Conservation (phyloP, 2,797 vertebrate genomes). For the Typhlichthys subterraneus region DNA sequence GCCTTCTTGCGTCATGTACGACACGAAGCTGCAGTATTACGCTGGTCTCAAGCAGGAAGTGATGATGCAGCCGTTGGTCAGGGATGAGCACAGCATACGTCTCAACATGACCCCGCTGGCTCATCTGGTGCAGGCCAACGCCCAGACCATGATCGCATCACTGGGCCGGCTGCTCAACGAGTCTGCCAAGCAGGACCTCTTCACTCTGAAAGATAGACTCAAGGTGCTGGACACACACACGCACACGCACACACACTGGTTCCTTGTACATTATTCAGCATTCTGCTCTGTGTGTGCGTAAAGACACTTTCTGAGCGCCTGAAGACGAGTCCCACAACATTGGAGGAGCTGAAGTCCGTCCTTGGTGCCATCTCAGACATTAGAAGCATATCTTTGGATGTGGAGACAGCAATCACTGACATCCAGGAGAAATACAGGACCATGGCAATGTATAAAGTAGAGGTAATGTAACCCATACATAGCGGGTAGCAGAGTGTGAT, state of each 20-base stretch:
- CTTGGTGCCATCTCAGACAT: conserved; percentile 86
- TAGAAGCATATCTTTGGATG: conserved; percentile 80
- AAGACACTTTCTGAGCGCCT: conserved; percentile 80
- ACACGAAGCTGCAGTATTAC: conserved; percentile 88
- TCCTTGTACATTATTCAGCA: neutral
- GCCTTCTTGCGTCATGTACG: conserved; percentile 83
- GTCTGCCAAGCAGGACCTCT: conserved; percentile 82
- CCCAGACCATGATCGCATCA: conserved; percentile 83
- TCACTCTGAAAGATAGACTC: conserved; percentile 80
- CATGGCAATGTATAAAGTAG: conserved; percentile 81
- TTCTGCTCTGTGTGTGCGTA: conserved; percentile 9
- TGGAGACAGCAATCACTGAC: conserved; percentile 85
- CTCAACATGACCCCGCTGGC: conserved; percentile 85
- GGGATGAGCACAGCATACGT: conserved; percentile 81
- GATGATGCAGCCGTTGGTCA: conserved; percentile 71
- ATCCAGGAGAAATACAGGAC: conserved; percentile 90
- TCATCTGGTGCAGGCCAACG: conserved; percentile 76
- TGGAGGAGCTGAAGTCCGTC: conserved; percentile 88
- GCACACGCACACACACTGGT: neutral
- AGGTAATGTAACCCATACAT: conserved; percentile 68
- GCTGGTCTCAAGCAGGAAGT: conserved; percentile 77
- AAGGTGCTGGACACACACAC: conserved; percentile 68
- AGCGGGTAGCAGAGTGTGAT: neutral
- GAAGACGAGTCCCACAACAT: conserved; percentile 75
- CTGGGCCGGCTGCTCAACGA: conserved; percentile 86